A percentile compares a stretch with the other conserved stretches of the same genome.
Conservation (phyloP, 2,888 invertebrate species). For the Gastracanthus pulcherrimus region DNA sequence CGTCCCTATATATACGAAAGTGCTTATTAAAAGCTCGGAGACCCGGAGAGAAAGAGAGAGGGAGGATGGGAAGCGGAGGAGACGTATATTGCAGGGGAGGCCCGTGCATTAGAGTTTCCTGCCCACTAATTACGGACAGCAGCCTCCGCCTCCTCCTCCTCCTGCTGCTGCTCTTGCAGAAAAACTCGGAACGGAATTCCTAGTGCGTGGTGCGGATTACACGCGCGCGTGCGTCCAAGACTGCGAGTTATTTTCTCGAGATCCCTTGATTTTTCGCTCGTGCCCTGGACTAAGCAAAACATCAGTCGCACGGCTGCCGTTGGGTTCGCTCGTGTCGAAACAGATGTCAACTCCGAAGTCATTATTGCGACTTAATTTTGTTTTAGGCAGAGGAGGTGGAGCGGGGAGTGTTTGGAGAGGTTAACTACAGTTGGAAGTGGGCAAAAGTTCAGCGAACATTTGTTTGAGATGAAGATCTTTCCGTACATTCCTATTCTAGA, state of each 20-base stretch:
- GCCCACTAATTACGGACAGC: slow-evolving; percentile 41
- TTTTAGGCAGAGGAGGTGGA: not conserved
- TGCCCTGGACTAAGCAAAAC: not conserved
- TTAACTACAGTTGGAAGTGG: too few relatives aligned
- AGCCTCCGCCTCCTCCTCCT: not conserved
- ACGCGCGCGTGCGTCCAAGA: slow-evolving; percentile 1
- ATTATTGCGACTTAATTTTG: not conserved
- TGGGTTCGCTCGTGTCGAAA: not conserved
- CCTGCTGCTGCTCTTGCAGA: not conserved
- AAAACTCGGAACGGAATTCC: slow-evolving; percentile 2
- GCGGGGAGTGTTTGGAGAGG: not conserved
- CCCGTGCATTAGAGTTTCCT: slow-evolving; percentile 21
- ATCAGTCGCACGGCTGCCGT: not conserved
- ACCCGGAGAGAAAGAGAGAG: not conserved
- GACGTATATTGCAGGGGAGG: not conserved
- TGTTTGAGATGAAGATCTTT: too few relatives aligned
- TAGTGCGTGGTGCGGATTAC: slow-evolving; percentile 18
- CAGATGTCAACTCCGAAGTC: slow-evolving; percentile 12
- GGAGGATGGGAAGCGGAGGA: not conserved
- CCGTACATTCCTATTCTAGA: too few relatives aligned
- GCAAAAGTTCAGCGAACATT: too few relatives aligned
- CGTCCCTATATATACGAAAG: slow-evolving; percentile 33
- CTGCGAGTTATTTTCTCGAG: not conserved
- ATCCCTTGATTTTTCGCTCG: slow-evolving; percentile 2
- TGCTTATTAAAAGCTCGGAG: slow-evolving; percentile 58